Conservation (phyloP, 2,113 vertebrate species). For the Anarrhichthys ocellatus region DNA sequence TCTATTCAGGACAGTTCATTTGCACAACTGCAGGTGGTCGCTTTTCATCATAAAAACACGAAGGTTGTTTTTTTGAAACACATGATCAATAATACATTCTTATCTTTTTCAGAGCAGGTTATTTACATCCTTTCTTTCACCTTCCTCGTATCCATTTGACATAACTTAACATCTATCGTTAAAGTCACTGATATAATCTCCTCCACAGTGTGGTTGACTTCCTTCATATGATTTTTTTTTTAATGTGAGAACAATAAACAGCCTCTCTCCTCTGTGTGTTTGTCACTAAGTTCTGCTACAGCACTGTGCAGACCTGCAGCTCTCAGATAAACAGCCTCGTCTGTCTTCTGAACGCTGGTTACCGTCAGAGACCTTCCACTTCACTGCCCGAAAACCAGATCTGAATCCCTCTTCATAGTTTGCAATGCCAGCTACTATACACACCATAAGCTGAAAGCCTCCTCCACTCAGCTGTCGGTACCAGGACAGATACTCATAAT, state of each 20-base stretch:
- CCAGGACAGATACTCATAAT: slow-evolving; percentile 54
- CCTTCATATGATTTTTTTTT: background rate
- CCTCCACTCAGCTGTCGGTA: slow-evolving; percentile 35
- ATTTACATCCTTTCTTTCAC: background rate
- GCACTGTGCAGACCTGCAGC: slow-evolving; percentile 56
- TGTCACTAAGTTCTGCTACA: slow-evolving; percentile 38
- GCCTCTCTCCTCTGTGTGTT: slow-evolving; percentile 22
- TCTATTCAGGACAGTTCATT: background rate
- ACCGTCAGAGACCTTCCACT: background rate
- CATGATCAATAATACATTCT: background rate
- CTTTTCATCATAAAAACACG: background rate
- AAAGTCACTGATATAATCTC: slow-evolving; percentile 15
- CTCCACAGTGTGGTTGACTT: slow-evolving; percentile 6
- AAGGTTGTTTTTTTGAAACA: background rate
- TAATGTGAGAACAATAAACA: background rate
- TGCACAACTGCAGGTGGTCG: background rate
- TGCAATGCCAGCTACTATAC: fast-evolving
- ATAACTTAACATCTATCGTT: background rate
- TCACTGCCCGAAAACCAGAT: slow-evolving; percentile 26
- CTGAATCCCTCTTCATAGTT: slow-evolving; percentile 25
- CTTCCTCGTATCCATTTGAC: background rate
- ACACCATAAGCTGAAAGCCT: slow-evolving; percentile 13
- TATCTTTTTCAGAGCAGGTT: background rate
- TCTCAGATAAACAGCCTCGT: slow-evolving; percentile 53
- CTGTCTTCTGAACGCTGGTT: background rate